Base-by-base conservation (phyloP, 92 coral and sea anemone species). In the Actinernus sp. region DNA sequence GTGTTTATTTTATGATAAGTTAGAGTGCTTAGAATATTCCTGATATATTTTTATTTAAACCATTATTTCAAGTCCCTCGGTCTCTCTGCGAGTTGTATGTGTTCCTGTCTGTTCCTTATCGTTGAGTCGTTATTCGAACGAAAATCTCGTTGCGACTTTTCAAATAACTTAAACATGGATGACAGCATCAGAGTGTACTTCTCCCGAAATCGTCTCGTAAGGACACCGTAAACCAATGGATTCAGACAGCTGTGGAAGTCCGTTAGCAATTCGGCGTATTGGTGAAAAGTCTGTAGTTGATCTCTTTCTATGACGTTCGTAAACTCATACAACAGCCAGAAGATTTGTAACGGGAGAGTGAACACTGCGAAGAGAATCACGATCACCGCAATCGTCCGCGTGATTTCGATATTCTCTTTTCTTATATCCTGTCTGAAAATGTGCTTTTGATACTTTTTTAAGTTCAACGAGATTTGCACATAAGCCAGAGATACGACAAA, bases 211-310 rank as follows among this genome's bases (percentile, higher is more conserved):
- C 78, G 55, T 23, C 66, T 70, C 6, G 78, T 70, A 10, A 70
- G 26, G 0, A 58, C 78, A 3, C 78, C 78, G 28, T 70, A 70
- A 7, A 57, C 78, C 13, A 70, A 11, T 0, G 78, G 78, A 17
- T 70, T 70, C 56, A 70, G 43, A n/a, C 78, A 70, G 58, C 78
- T 70, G 31, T 70, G 78, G 49, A 70, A 56, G 19, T 70, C 78
- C 2, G 78, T 70, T 1, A 70, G 48, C 24, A 70, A 58, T n/a
- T 55, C 78, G 11, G 78, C 78, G 17, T 70, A 70, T 26, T 38
- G 66, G 31, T 70, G 78, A 18, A 70, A 50, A 12, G 44, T 70
- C 11, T 0, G 22, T 7, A 70, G 0, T 16, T 32, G 41, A 2
- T 56, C 56, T 1, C 30, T 37, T 17, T 52, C 66, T 0, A 55